Conservation (phyloP, 2,888 invertebrate species). For the Pantelozetes paolii region DNA sequence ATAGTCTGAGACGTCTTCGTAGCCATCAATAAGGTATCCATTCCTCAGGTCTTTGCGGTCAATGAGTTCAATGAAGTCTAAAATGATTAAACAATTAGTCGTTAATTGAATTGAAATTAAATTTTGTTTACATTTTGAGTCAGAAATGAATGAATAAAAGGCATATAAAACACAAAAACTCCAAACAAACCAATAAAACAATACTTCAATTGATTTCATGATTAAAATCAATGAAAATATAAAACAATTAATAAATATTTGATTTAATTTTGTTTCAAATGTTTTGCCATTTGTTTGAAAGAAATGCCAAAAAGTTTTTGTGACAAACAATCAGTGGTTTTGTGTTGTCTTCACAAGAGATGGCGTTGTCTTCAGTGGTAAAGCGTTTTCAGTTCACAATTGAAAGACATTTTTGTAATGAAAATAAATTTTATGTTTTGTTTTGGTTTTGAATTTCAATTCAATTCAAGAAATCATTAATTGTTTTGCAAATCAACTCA, state of each 20-base stretch:
- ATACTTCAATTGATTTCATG: slow-evolving; percentile 10
- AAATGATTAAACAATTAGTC: neutral
- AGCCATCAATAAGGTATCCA: neutral
- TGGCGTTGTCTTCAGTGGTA: neutral
- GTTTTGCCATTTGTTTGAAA: too few relatives aligned
- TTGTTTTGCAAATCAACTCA: too few relatives aligned
- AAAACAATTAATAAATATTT: too few relatives aligned
- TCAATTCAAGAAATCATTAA: too few relatives aligned
- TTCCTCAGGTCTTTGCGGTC: slow-evolving; percentile 7
- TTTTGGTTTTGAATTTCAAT: neutral
- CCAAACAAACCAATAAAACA: slow-evolving; percentile 19
- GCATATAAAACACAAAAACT: slow-evolving; percentile 19
- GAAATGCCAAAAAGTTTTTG: neutral
- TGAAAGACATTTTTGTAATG: slow-evolving; percentile 7
- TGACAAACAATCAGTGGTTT: neutral
- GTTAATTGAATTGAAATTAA: neutral
- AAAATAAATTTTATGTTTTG: neutral
- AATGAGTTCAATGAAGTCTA: neutral
- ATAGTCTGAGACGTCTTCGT: slow-evolving; percentile 4
- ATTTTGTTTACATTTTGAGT: neutral
- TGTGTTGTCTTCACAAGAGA: neutral
- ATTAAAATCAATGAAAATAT: neutral
- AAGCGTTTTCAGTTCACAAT: neutral
- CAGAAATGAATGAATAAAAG: slow-evolving; percentile 7
- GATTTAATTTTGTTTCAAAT: slow-evolving; percentile 3